A percentile compares a stretch with the other conserved stretches of the same genome.
Conservation (phyloP, 2,888 invertebrate species). For the Lasioglossum leucozonium region DNA sequence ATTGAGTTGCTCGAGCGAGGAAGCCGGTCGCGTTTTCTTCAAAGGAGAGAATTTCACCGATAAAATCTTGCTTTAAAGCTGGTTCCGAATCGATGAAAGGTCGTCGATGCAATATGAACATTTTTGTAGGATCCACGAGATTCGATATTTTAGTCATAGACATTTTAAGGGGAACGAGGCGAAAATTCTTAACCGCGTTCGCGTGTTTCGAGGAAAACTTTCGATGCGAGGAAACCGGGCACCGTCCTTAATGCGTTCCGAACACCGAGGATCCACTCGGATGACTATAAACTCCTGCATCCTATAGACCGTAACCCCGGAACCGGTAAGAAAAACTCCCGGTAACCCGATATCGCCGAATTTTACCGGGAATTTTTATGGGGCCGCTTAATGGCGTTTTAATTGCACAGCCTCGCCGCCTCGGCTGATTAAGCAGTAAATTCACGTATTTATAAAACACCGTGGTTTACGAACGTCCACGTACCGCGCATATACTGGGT, state of each 20-base stretch:
- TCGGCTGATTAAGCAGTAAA: constrained; percentile 81
- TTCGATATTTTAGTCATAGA: no score
- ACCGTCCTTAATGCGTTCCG: constrained; percentile 20
- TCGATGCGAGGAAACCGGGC: constrained; percentile 26
- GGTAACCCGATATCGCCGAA: constrained; percentile 78
- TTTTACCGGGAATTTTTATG: constrained; percentile 78
- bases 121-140: no score
- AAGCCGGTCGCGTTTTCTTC: neutral
- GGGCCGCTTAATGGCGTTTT: constrained; percentile 78
- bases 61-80: neutral
- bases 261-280: constrained; percentile 42
- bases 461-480: constrained; percentile 73
- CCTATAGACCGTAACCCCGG: constrained; percentile 59
- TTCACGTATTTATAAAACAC: constrained; percentile 79
- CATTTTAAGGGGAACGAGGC: no score
- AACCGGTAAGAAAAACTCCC: constrained; percentile 51
- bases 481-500: constrained; percentile 1
- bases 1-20: neutral
- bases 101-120: no score
- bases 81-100: neutral
- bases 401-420: constrained; percentile 77
- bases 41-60: neutral
- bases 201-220: constrained; percentile 28
- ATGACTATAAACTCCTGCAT: constrained; percentile 58
- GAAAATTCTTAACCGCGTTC: no score